Conservation (phyloP, 2,888 invertebrate species). For the Galerucella nymphaeae region DNA sequence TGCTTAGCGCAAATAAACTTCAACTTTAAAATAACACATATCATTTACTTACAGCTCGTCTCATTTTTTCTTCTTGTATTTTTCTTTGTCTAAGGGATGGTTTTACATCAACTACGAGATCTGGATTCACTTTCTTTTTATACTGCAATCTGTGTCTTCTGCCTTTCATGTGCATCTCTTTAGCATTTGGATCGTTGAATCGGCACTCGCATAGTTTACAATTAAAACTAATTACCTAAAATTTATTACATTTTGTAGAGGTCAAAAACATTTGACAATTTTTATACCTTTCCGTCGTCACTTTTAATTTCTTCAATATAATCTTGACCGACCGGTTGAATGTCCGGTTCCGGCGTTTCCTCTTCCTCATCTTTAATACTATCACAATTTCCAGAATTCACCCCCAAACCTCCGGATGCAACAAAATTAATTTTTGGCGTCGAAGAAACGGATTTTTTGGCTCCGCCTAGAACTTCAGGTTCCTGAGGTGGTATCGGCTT, state of each 20-base stretch:
- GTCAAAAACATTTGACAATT: neutral
- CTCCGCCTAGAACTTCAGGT: conserved; percentile 83
- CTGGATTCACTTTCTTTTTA: conserved; percentile 95
- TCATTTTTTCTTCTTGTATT: conserved; percentile 86
- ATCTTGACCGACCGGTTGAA: conserved; percentile 94
- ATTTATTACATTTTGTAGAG: conserved; percentile 16
- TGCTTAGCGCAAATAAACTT: too few species aligned
- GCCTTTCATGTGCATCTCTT: conserved; percentile 99
- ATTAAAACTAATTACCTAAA: conserved; percentile 86
- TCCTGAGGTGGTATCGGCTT: conserved; percentile 97
- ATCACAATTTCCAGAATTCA: conserved; percentile 64
- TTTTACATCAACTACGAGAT: conserved; percentile 95
- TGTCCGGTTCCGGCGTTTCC: conserved; percentile 77
- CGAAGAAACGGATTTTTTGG: conserved; percentile 69
- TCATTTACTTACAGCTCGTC: conserved; percentile 73
- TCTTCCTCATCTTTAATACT: conserved; percentile 67
- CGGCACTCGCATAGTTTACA: conserved; percentile 99
- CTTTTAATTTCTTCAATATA: conserved; percentile 97
- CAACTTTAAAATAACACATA: neutral
- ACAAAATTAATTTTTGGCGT: conserved; percentile 89
- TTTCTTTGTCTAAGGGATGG: conserved; percentile 90
- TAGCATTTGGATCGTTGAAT: conserved; percentile 99
- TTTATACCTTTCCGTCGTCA: conserved; percentile 80
- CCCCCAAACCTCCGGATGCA: conserved; percentile 79
- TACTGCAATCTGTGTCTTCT: conserved; percentile 95